Evolutionary conservation across 2,888 invertebrate genomes (phyloP), one percentile per base, ranked within the genome.

Genomic region (Altica lythri): DNA sequence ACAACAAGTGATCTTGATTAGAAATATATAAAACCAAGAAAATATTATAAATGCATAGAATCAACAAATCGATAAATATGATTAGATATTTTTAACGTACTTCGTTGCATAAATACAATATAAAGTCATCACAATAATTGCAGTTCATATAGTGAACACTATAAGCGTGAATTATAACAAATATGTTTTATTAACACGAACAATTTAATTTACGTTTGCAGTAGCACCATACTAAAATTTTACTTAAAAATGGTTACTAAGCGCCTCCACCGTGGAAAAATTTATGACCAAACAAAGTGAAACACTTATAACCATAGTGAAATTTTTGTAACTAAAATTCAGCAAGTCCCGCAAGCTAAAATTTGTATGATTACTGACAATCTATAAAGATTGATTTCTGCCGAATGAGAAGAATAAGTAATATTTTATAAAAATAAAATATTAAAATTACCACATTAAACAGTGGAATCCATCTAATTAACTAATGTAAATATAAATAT

Each of bases 141-240:
- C 75, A 74, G 75, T 76, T 75, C 75, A 74, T 74, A 75, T 75
- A 75, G 74, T 74, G 75, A 76, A 76, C 75, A 75, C 76, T 76
- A 76, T 75, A 74, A 76, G 75, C 75, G 71, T 74, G 73, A 73
- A 68, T 65, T 56, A 63, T 70, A 69, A 68, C 67, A 68, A 68
- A 67, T 60, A 57, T 18, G 8, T 57, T 59, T 49, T 49, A 30
- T 40, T 69, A 74, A 72, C 72, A 70, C 69, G 72, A 74, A 74
- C 73, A 73, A 72, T 68, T 63, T 42, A 49, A 40, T 66, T 67
- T 45, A n/a, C n/a, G 13, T 55, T 69, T 69, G 66, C 63, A 65
- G 66, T 73, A 74, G 73, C 74, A 74, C 74, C 74, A 68, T 69
- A 72, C 74, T 73, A 72, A 69, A 57, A 59, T 66, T 64, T 62